Conservation (phyloP, 2,113 vertebrate species). For the Echinops telfairi region DNA sequence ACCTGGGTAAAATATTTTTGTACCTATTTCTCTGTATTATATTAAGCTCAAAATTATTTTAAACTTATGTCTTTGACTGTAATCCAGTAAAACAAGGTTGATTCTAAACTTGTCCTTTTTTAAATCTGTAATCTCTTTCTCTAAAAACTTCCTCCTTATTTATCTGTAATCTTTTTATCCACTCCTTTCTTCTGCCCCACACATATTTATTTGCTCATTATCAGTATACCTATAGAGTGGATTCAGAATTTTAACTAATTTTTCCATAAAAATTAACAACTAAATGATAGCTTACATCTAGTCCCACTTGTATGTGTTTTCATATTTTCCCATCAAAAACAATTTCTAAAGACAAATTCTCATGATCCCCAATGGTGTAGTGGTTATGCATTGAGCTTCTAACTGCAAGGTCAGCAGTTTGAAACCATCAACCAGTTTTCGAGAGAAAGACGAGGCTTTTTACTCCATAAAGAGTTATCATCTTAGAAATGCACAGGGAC, state of each 20-base stretch:
- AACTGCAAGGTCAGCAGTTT: no score
- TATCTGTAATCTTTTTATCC: no score
- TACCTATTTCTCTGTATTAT: not conserved
- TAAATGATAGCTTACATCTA: not conserved
- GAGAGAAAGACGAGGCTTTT: no score
- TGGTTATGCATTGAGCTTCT: no score
- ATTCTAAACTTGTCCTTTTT: slow-evolving; percentile 1
- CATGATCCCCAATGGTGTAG: no score
- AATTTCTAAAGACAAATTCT: no score
- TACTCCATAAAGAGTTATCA: no score
- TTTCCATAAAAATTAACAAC: slow-evolving; percentile 20
- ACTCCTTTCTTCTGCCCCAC: not conserved
- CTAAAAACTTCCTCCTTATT: not conserved
- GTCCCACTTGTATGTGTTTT: slow-evolving; percentile 17
- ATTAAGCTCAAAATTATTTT: slow-evolving; percentile 15
- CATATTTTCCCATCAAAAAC: slow-evolving; percentile 1
- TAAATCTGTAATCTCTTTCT: not conserved
- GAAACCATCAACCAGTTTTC: no score
- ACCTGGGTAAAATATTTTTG: not conserved
- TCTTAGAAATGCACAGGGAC: no score
- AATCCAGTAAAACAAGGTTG: not conserved
- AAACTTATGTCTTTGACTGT: not conserved
- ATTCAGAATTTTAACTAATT: slow-evolving; percentile 14
- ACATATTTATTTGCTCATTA: not conserved
- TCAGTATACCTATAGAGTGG: not conserved